Evolutionary conservation across 2,113 vertebrate genomes (phyloP).

Genomic region (Sceloporus tristichus): DNA sequence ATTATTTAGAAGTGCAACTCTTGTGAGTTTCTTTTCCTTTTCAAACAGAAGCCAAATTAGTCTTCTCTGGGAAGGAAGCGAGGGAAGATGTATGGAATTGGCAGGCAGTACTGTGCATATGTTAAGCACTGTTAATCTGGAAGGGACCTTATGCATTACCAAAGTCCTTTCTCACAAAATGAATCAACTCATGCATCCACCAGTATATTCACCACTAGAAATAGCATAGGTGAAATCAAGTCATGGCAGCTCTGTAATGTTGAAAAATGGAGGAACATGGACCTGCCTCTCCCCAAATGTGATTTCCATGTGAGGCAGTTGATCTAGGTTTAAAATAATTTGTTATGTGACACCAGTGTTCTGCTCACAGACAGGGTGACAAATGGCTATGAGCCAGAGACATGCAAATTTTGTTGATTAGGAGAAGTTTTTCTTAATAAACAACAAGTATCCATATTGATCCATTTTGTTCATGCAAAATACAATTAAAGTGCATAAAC

Average conservation of each 20-base stretch:
- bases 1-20: neutral
- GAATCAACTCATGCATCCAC: too few relatives aligned
- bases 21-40: neutral
- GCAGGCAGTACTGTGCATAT: neutral
- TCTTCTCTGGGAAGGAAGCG: neutral
- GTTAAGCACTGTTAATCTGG: neutral
- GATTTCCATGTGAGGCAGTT: neutral
- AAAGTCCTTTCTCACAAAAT: neutral
- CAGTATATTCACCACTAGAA: too few relatives aligned
- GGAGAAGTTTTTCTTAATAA: too few relatives aligned
- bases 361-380: neutral
- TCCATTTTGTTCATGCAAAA: too few relatives aligned
- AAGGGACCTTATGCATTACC: neutral
- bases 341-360: neutral
- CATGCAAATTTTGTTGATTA: neutral
- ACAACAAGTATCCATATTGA: too few relatives aligned
- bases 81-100: neutral
- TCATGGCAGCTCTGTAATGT: too few relatives aligned
- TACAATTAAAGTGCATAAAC: too few relatives aligned
- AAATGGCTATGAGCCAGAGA: neutral
- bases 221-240: too few relatives aligned
- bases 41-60: neutral
- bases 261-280: neutral
- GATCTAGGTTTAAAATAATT: neutral
- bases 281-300: neutral